Conservation (phyloP, 2,113 vertebrate genomes). For the Microcebus ravelobensis region DNA sequence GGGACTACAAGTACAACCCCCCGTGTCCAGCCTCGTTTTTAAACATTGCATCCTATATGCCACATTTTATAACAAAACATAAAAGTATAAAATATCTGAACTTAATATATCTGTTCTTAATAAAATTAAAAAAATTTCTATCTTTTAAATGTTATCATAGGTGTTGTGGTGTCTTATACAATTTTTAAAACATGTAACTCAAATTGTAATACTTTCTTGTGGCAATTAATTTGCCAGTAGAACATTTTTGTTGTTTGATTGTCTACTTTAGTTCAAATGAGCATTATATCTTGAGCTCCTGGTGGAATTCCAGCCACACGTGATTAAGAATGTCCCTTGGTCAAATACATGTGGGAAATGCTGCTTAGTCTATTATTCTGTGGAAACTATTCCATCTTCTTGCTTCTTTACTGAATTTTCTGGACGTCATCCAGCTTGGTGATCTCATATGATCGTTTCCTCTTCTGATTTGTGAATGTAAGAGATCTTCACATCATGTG, state of each 20-base stretch:
- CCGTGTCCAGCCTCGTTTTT: neutral
- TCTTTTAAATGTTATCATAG: neutral
- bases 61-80: neutral
- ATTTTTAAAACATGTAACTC: neutral
- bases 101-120: slow-evolving; percentile 9
- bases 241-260: neutral
- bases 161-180: neutral
- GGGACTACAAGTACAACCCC: no score
- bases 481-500: neutral
- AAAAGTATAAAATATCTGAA: neutral
- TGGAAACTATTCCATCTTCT: neutral
- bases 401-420: neutral
- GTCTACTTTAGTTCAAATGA: neutral
- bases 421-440: neutral
- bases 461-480: neutral
- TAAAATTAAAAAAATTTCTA: slow-evolving; percentile 40
- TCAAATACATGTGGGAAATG: neutral
- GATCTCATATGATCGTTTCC: neutral
- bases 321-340: neutral
- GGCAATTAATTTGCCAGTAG: slow-evolving; percentile 26
- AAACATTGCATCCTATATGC: neutral
- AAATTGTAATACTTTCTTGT: slow-evolving; percentile 1
- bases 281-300: neutral
- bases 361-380: slow-evolving; percentile 7
- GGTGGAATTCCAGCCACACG: neutral